Conservation (phyloP, 2,888 invertebrate genomes). For the Pheosia gnoma region DNA sequence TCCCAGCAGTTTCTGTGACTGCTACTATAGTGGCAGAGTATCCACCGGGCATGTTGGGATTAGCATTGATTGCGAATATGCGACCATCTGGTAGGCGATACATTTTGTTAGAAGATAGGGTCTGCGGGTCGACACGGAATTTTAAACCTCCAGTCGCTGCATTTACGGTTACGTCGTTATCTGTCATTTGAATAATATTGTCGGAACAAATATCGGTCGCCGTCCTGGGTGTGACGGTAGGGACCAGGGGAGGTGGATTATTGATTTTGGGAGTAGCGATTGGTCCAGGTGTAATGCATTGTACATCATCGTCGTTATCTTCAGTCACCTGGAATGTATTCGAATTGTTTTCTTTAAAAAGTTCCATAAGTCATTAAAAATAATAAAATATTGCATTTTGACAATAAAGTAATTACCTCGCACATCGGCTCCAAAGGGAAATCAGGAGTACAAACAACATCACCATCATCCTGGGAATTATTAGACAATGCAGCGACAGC, state of each 20-base stretch:
- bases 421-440: constrained; percentile 76
- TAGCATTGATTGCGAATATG: constrained; percentile 78
- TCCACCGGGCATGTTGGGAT: constrained; percentile 79
- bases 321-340: constrained; percentile 64
- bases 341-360: too few species aligned
- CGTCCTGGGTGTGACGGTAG: constrained; percentile 31
- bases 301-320: constrained; percentile 77
- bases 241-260: constrained; percentile 48
- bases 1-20: constrained; percentile 59
- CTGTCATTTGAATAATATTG: constrained; percentile 80
- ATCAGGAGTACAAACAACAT: constrained; percentile 87
- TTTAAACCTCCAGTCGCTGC: constrained; percentile 75
- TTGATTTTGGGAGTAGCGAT: constrained; percentile 49
- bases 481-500: constrained; percentile 40
- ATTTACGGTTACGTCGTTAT: constrained; percentile 80
- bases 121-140: constrained; percentile 80
- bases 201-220: constrained; percentile 57
- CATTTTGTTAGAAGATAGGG: constrained; percentile 80
- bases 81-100: constrained; percentile 79
- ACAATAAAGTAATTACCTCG: constrained; percentile 58
- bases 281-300: constrained; percentile 76
- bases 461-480: constrained; percentile 67
- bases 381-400: neutral
- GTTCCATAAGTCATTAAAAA: neutral
- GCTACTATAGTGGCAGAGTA: constrained; percentile 82